Percentiles rank a stretch among this genome's conserved stretches.
Conservation (phyloP, 2,888 invertebrate genomes). For the Harmothoe impar region DNA sequence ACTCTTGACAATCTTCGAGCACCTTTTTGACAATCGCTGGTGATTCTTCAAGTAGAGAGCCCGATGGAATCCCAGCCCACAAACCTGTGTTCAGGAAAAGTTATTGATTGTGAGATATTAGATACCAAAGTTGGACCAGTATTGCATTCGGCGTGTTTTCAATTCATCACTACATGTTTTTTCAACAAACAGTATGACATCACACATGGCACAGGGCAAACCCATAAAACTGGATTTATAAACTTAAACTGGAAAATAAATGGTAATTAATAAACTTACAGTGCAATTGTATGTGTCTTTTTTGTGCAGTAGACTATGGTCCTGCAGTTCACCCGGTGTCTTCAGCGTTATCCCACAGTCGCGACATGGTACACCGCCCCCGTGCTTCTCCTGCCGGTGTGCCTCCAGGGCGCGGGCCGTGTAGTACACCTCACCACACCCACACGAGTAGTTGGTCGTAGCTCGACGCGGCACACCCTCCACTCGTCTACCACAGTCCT, state of each 20-base stretch:
- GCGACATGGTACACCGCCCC: neutral
- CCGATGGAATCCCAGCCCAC: neutral
- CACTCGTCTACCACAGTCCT: neutral
- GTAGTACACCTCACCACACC: conserved; percentile 18
- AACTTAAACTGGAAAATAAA: too few species aligned
- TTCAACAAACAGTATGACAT: too few species aligned
- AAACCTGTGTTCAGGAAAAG: neutral
- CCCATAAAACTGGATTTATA: too few species aligned
- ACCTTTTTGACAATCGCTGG: neutral
- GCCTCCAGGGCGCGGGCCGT: neutral
- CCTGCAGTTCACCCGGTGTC: neutral
- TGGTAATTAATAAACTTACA: too few species aligned
- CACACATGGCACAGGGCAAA: too few species aligned
- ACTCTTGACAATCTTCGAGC: neutral
- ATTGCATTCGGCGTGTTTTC: too few species aligned
- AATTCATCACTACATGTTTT: too few species aligned
- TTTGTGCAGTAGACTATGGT: neutral
- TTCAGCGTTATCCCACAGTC: neutral
- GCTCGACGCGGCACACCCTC: neutral
- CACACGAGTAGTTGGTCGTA: neutral
- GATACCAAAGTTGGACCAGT: too few species aligned
- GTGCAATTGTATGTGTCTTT: neutral
- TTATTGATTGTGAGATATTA: neutral
- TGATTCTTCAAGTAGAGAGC: neutral
- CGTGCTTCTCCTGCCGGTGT: neutral